Percentiles rank a stretch among this genome's conserved stretches.
Conservation (phyloP, 2,113 vertebrate genomes). For the Abramis brama region DNA sequence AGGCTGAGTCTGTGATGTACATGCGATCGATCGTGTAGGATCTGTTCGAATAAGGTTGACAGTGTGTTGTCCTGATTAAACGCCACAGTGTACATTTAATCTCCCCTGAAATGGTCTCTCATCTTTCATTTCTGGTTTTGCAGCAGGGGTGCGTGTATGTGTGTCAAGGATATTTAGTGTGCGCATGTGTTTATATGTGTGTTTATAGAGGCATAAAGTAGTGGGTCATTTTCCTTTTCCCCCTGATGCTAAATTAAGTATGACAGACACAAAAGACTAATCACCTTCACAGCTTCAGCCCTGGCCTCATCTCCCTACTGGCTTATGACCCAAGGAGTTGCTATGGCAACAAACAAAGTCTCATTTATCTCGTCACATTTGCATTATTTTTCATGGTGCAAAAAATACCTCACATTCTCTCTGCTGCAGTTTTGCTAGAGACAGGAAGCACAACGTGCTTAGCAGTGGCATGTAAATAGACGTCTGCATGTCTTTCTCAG, state of each 20-base stretch:
- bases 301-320: slow-evolving; percentile 83
- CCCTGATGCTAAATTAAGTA: slow-evolving; percentile 84
- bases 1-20: slow-evolving; percentile 35
- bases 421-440: slow-evolving; percentile 28
- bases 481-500: background rate
- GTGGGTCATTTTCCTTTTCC: slow-evolving; percentile 10
- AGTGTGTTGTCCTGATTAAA: slow-evolving; percentile 42
- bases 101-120: slow-evolving; percentile 55
- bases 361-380: slow-evolving; percentile 85
- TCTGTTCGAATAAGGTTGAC: slow-evolving; percentile 49
- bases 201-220: slow-evolving; percentile 48
- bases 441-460: slow-evolving; percentile 24
- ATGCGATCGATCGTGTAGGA: slow-evolving; percentile 42
- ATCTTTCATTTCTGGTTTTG: slow-evolving; percentile 55
- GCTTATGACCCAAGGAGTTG: slow-evolving; percentile 87
- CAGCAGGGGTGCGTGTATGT: slow-evolving; percentile 27
- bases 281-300: slow-evolving; percentile 86
- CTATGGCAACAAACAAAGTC: slow-evolving; percentile 88
- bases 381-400: slow-evolving; percentile 57
- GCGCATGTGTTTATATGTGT: slow-evolving; percentile 16
- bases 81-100: slow-evolving; percentile 50
- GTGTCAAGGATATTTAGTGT: slow-evolving; percentile 43
- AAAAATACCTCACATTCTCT: slow-evolving; percentile 48
- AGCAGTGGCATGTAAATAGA: slow-evolving; percentile 35
- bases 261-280: slow-evolving; percentile 90